A percentile compares a stretch with the other conserved stretches of the same genome.
These are phyloP conservation scores for Aphidius ervi DNA, from an alignment of 1,140 invertebrate genomes.

Conservation along the genomic window DNA sequence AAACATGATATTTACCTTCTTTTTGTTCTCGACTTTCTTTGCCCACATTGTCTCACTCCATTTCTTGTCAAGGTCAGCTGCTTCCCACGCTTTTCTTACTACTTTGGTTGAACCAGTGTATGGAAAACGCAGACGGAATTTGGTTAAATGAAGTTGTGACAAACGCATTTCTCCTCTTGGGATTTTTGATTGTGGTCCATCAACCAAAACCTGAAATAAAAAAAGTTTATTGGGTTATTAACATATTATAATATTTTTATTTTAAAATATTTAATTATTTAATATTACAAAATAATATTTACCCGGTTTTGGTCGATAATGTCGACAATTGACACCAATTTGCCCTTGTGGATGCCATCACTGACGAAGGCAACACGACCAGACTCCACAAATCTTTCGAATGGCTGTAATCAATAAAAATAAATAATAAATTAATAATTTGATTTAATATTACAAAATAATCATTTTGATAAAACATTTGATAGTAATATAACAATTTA, in stretches of 20 bases:
- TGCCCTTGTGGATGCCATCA: slow-evolving; percentile 83
- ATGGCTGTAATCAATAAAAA: slow-evolving; percentile 61
- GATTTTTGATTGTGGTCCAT: slow-evolving; percentile 86
- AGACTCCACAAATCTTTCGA: slow-evolving; percentile 91
- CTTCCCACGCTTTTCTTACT: slow-evolving; percentile 85
- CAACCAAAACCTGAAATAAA: slow-evolving; percentile 76
- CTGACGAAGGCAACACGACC: slow-evolving; percentile 93
- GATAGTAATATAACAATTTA: no score
- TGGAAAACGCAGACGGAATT: slow-evolving; percentile 84
- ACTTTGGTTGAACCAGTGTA: slow-evolving; percentile 78
- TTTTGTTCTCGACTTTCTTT: slow-evolving; percentile 73
- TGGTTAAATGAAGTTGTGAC: slow-evolving; percentile 90
- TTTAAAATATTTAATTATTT: slow-evolving; percentile 15
- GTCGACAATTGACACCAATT: slow-evolving; percentile 90
- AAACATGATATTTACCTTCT: slow-evolving; percentile 61
- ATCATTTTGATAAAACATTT: no score
- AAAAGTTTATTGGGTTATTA: slow-evolving; percentile 10
- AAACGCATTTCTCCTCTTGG: slow-evolving; percentile 76
- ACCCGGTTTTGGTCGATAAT: slow-evolving; percentile 96
- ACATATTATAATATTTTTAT: background rate
- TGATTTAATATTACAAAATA: no score
- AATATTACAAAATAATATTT: slow-evolving; percentile 43
- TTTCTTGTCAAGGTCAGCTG: slow-evolving; percentile 69
- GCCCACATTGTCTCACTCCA: slow-evolving; percentile 79
- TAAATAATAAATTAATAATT: slow-evolving; percentile 6